These are phyloP conservation scores for Microctonus hyperodae DNA, from an alignment of 2,888 invertebrate genomes.

Conservation along the genomic window DNA sequence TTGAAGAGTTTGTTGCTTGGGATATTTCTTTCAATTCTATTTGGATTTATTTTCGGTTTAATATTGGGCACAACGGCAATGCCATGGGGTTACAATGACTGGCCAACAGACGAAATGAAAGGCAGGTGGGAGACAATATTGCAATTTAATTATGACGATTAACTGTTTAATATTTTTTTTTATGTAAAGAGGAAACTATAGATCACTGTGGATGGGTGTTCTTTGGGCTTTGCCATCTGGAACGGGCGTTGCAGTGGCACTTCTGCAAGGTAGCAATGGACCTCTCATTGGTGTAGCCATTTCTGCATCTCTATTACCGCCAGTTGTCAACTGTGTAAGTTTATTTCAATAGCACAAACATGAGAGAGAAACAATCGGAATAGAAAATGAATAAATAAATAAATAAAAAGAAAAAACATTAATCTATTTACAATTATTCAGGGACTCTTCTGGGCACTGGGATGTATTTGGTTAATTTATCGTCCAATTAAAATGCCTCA, in stretches of 20 bases:
- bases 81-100: constrained; percentile 79
- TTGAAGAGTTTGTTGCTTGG: constrained; percentile 75
- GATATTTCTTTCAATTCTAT: constrained; percentile 76
- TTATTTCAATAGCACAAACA: constrained; percentile 20
- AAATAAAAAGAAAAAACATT: neutral
- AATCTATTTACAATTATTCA: constrained; percentile 51
- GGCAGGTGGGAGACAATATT: constrained; percentile 67
- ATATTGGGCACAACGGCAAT: constrained; percentile 76
- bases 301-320: constrained; percentile 84
- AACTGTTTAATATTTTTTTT: constrained; percentile 27
- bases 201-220: constrained; percentile 78
- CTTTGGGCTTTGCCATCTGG: constrained; percentile 79
- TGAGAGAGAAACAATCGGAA: too few species aligned
- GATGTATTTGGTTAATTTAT: constrained; percentile 76
- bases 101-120: constrained; percentile 84
- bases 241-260: constrained; percentile 84
- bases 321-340: constrained; percentile 85
- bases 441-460: constrained; percentile 78
- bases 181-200: constrained; percentile 71
- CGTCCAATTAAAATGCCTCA: constrained; percentile 75
- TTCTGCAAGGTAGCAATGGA: constrained; percentile 84
- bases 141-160: constrained; percentile 2
- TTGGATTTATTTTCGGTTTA: constrained; percentile 82
- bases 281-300: constrained; percentile 90
- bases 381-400: neutral